phyloP scores from a whole-genome alignment of 53 echinoderm and acorn worm species.

The Apostichopus leukothele region DNA sequence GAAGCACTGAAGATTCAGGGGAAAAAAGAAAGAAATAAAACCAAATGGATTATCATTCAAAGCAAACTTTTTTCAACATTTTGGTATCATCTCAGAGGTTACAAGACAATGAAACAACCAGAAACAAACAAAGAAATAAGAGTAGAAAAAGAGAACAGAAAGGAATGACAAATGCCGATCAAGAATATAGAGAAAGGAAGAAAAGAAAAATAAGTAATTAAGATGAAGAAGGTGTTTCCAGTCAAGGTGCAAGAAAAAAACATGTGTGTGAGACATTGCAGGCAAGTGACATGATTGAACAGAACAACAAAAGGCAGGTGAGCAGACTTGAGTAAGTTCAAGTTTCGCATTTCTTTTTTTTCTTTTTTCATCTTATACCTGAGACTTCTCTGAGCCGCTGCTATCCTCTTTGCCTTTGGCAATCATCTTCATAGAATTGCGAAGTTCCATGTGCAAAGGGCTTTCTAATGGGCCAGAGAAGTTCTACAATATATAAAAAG shows the following conservation, averaged over 20 bases:
- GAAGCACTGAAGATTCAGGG: too few species aligned
- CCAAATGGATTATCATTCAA: too few species aligned
- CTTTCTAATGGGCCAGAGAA: constrained; percentile 90
- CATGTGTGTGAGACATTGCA: constrained; percentile 4
- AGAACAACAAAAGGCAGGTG: too few species aligned
- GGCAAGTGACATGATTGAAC: background rate
- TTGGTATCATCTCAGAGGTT: background rate
- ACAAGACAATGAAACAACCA: background rate
- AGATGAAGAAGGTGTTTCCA: background rate
- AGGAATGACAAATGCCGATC: background rate
- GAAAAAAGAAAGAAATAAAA: too few species aligned
- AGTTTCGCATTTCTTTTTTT: background rate
- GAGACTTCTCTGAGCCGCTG: constrained; percentile 37
- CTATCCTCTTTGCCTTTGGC: constrained; percentile 30
- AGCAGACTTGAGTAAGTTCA: too few species aligned
- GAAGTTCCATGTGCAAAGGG: constrained; percentile 86
- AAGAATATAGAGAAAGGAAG: background rate
- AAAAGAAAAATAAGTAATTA: background rate
- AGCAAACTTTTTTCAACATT: too few species aligned
- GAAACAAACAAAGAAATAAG: background rate
- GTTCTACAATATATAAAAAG: constrained; percentile 56
- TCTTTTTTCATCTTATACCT: background rate
- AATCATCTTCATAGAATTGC: constrained; percentile 79
- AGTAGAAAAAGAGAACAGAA: background rate
- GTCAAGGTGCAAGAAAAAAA: background rate